Evolutionary conservation across 2,113 vertebrate species (phyloP).

Genomic region (Sula dactylatra): DNA sequence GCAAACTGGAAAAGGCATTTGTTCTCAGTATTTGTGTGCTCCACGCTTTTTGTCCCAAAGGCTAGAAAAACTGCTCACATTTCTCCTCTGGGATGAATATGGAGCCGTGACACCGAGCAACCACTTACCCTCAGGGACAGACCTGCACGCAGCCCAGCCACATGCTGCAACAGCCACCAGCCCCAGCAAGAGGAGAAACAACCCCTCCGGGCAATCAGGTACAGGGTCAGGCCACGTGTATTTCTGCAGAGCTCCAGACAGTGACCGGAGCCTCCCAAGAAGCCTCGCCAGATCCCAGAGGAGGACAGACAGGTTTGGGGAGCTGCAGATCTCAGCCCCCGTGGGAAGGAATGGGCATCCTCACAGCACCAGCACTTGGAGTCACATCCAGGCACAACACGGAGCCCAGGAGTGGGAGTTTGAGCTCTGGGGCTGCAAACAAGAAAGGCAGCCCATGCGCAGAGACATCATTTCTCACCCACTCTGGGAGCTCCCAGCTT

Average conservation of each 20-base stretch:
- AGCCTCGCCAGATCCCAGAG: neutral
- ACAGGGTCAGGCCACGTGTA: neutral
- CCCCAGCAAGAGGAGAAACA: neutral
- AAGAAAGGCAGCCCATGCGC: accelerated
- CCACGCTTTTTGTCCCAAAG: neutral
- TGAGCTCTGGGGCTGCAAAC: neutral
- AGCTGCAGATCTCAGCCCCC: neutral
- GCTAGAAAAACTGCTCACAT: neutral
- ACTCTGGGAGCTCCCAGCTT: neutral
- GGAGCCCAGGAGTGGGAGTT: neutral
- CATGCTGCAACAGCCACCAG: neutral
- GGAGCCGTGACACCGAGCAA: neutral
- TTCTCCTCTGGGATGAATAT: neutral
- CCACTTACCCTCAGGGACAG: neutral
- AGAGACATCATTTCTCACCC: neutral
- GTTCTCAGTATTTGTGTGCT: neutral
- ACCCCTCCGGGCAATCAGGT: neutral
- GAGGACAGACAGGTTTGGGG: neutral
- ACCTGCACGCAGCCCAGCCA: neutral
- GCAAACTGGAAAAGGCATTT: neutral
- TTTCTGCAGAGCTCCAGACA: neutral
- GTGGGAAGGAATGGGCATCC: neutral
- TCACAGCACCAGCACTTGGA: neutral
- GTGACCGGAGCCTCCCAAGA: neutral
- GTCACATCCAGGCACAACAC: neutral